Base-by-base conservation (phyloP, 2,113 vertebrate species). In the Lathamus discolor region DNA sequence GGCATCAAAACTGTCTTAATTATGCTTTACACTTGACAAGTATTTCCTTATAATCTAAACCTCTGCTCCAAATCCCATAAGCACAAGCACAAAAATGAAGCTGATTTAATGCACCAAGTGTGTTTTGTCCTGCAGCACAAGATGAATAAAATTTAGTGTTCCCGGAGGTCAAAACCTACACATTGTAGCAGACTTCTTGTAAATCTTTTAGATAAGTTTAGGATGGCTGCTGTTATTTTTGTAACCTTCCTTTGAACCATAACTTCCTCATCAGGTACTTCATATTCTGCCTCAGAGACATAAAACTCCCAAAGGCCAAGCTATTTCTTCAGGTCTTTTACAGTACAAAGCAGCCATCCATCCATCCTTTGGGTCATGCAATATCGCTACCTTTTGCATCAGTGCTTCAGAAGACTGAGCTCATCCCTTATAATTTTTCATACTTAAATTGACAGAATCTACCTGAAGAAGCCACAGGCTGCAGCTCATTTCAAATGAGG, bases 221-320 rank as follows among this genome's bases (percentile, higher is more conserved):
- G 93, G 95, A 97, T 95, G 93, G 98, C 95, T 97, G 96, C 96
- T 96, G 95, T 98, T 98, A 97, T 98, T 98, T 98, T 97, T 95
- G 96, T 98, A 98, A 98, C 98, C 98, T 98, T 97, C 96, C 92
- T 97, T 93, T 98, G 98, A 98, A 98, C 98, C 97, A 97, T 97
- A 98, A 97, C 97, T 98, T 98, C 98, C 97, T 98, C 88, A 88
- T 97, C 97, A 98, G 97, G 96, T 97, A 95, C 97, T 98, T 98
- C 97, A 95, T 96, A 97, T 96, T 97, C 96, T 92, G 94, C 96
- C 89, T 97, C 95, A 90, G 96, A 97, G 95, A 97, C 92, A 84
- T 75, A 93, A 94, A 97, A 94, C 79, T 92, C 91, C 93, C 96
- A 5, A 95, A 97, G 97, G 95, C 88, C 86, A 73, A 78, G 55